Evolutionary conservation across 2,797 vertebrate genomes (phyloP).

Genomic region (Oreonectes daqikongensis): DNA sequence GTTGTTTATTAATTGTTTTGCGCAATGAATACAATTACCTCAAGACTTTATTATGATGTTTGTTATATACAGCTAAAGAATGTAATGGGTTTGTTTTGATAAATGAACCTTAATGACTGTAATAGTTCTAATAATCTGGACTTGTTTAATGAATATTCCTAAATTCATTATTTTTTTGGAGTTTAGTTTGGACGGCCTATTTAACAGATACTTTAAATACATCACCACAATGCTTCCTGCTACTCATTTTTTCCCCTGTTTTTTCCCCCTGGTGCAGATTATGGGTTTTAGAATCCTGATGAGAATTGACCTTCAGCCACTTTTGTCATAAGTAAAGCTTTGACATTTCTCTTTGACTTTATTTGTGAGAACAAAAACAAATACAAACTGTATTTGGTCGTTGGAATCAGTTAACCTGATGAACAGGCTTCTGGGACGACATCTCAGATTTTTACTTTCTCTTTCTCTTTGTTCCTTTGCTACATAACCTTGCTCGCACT

Average conservation of each 20-base stretch:
- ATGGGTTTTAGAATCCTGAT: conserved; percentile 8
- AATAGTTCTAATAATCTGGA: neutral
- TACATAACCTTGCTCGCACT: neutral
- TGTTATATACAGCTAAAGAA: conserved; percentile 17
- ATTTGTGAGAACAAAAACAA: conserved; percentile 66
- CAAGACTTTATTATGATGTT: conserved; percentile 33
- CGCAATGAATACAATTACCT: conserved; percentile 30
- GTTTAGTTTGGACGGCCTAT: neutral
- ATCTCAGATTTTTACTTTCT: conserved; percentile 49
- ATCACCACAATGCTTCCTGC: neutral
- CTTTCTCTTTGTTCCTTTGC: neutral
- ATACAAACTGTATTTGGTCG: conserved; percentile 77
- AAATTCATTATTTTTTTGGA: conserved; percentile 8
- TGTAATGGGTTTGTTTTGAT: conserved; percentile 28
- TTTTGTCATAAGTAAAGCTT: conserved; percentile 64
- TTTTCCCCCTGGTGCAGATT: neutral
- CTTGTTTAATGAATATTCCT: conserved; percentile 7
- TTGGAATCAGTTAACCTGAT: neutral
- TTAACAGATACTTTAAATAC: neutral
- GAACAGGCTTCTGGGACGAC: conserved; percentile 73
- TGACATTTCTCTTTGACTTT: conserved; percentile 65
- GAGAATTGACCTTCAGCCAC: conserved; percentile 34
- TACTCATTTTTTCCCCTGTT: neutral
- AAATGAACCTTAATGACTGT: conserved; percentile 6
- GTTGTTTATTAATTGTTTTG: conserved; percentile 20